phyloP scores from a whole-genome alignment of 2,888 invertebrate genomes.

The Drosophila paracracens region DNA sequence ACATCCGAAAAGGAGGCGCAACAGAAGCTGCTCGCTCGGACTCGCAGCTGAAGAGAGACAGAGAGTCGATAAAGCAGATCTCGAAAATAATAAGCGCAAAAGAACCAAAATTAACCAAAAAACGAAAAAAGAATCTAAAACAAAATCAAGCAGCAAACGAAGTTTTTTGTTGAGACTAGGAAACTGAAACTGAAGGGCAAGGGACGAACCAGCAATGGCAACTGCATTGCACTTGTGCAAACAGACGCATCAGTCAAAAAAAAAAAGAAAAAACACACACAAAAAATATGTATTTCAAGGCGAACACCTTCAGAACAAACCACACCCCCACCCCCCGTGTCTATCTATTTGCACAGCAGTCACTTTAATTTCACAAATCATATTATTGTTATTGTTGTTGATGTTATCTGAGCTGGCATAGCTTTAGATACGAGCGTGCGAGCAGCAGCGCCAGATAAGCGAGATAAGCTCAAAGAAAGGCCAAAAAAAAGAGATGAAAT shows the following conservation, averaged over 20 bases:
- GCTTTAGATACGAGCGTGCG: conserved; percentile 53
- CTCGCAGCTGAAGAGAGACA: conserved; percentile 24
- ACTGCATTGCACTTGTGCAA: conserved; percentile 45
- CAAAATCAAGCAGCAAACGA: not conserved
- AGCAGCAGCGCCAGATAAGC: conserved; percentile 60
- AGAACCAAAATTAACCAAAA: conserved; percentile 9
- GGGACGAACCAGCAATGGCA: conserved; percentile 7
- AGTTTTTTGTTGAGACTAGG: conserved; percentile 15
- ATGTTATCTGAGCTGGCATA: conserved; percentile 53
- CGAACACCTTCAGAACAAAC: not conserved
- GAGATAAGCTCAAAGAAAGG: conserved; percentile 54
- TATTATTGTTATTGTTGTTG: conserved; percentile 24
- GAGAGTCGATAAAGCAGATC: conserved; percentile 35
- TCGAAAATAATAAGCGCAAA: conserved; percentile 23
- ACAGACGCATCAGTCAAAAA: conserved; percentile 38
- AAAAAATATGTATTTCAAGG: conserved; percentile 42
- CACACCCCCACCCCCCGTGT: not conserved
- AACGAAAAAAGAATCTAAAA: not conserved
- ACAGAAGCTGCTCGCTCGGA: conserved; percentile 53
- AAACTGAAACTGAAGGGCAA: conserved; percentile 25
- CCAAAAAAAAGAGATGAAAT: conserved; percentile 5
- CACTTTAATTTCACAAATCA: conserved; percentile 37
- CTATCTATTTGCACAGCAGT: conserved; percentile 54
- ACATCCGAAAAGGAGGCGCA: conserved; percentile 55
- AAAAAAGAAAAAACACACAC: not conserved